These are phyloP conservation scores for Acinonyx jubatus DNA, from an alignment of 2,113 vertebrate species.

Conservation along the genomic window DNA sequence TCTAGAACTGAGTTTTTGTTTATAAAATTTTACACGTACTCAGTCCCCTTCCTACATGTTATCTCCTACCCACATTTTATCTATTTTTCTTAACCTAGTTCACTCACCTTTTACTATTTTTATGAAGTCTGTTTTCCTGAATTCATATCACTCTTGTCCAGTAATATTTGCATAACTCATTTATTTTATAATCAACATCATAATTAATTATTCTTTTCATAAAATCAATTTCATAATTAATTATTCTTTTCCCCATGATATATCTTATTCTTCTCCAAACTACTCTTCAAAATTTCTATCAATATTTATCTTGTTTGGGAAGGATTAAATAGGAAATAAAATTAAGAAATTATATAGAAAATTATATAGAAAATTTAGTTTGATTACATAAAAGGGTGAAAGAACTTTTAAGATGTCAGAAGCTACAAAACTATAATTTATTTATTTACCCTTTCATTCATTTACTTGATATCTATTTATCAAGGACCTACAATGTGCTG, in stretches of 20 bases:
- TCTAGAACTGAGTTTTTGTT: not conserved
- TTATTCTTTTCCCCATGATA: not conserved
- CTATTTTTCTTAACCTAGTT: not conserved
- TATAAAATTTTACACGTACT: not conserved
- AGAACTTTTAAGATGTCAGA: not conserved
- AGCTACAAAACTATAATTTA: not conserved
- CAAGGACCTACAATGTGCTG: not conserved
- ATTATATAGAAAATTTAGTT: not conserved
- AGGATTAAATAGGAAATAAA: not conserved
- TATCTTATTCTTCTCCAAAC: not conserved
- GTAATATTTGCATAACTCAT: not conserved
- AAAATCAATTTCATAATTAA: not conserved
- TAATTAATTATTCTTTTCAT: not conserved
- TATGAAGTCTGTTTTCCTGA: not conserved
- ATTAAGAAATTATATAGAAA: not conserved
- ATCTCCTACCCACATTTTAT: not conserved
- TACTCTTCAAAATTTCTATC: not conserved
- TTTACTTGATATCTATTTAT: not conserved
- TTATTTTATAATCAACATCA: not conserved
- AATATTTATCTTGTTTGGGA: not conserved
- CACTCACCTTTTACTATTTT: not conserved
- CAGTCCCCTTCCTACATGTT: not conserved
- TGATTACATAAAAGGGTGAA: not conserved
- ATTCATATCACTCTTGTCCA: not conserved
- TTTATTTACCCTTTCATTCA: not conserved